Conservation (phyloP, 2,113 vertebrate species). For the Holacanthus passer region DNA sequence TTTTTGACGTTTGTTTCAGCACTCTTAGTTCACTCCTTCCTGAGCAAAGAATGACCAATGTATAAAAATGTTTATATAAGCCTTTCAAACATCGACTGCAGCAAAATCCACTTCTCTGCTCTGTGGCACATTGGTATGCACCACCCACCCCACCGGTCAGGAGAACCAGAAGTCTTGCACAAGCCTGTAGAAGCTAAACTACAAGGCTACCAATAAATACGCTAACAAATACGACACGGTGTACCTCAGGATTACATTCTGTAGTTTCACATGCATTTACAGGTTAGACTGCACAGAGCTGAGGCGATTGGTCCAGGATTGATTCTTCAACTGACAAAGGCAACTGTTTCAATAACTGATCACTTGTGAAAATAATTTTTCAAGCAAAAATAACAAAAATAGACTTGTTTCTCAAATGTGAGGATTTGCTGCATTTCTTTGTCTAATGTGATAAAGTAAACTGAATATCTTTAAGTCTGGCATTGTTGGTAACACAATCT, state of each 20-base stretch:
- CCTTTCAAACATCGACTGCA: constrained; percentile 8
- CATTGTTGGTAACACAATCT: not conserved
- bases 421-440: not conserved
- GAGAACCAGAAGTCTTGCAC: not conserved
- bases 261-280: not conserved
- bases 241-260: not conserved
- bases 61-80: constrained; percentile 18
- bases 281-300: not conserved
- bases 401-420: not conserved
- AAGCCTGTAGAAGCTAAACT: too few relatives aligned
- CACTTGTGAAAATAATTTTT: too few relatives aligned
- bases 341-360: too few relatives aligned
- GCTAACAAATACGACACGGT: not conserved
- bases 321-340: not conserved
- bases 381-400: not conserved
- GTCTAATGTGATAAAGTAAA: not conserved
- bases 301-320: not conserved
- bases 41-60: not conserved
- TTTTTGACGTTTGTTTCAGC: not conserved
- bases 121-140: not conserved
- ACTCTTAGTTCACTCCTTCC: not conserved
- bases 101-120: not conserved
- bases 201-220: too few relatives aligned
- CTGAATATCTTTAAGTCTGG: not conserved
- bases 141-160: not conserved